Conservation (phyloP, 2,113 vertebrate genomes). For the Columba livia region DNA sequence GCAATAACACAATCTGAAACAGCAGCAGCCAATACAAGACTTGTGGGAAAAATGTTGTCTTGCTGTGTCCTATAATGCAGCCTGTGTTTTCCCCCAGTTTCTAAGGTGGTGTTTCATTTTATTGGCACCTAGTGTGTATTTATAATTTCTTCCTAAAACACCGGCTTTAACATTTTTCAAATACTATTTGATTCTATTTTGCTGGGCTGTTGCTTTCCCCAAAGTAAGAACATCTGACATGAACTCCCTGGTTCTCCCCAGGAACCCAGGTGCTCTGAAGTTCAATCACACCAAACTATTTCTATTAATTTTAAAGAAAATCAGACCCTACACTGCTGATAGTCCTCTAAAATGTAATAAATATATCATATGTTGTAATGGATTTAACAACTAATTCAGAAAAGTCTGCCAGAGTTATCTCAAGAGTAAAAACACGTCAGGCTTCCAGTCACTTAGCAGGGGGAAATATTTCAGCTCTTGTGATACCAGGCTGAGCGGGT, state of each 20-base stretch:
- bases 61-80: background rate
- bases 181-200: background rate
- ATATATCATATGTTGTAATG: background rate
- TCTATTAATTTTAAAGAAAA: background rate
- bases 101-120: background rate
- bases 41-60: background rate
- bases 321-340: background rate
- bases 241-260: background rate
- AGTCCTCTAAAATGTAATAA: background rate
- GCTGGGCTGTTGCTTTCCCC: background rate
- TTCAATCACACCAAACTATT: background rate
- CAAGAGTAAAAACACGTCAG: background rate
- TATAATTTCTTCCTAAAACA: background rate
- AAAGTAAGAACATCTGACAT: rapidly evolving
- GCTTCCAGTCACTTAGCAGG: background rate
- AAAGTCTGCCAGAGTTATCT: background rate
- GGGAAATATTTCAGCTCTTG: background rate
- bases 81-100: background rate
- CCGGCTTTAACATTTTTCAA: background rate
- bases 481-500: background rate
- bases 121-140: background rate
- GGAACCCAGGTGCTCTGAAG: background rate
- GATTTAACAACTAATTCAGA: background rate
- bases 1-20: background rate
- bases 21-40: background rate